phyloP scores from a whole-genome alignment of 2,113 vertebrate genomes.

The Pogonocichla stellata region DNA sequence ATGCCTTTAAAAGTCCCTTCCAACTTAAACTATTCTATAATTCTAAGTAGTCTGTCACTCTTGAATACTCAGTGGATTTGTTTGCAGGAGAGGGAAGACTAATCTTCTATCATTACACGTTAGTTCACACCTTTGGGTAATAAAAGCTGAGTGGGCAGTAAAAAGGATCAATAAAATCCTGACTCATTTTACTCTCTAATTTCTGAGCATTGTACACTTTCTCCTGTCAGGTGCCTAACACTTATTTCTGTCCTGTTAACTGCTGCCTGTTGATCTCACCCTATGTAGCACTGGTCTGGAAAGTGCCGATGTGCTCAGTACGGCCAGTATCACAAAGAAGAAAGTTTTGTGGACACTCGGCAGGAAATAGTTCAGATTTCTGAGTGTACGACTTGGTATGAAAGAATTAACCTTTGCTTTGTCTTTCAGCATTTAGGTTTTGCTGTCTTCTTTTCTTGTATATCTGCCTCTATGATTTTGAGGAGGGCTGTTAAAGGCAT shows the following conservation, averaged over 20 bases:
- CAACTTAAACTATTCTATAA: neutral
- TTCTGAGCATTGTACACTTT: neutral
- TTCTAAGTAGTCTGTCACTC: neutral
- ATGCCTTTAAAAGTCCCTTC: neutral
- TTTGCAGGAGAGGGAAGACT: neutral
- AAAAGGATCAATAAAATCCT: neutral
- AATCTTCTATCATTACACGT: neutral
- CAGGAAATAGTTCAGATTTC: neutral
- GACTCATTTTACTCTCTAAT: neutral
- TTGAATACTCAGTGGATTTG: neutral
- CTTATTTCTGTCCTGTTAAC: neutral
- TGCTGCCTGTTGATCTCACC: neutral
- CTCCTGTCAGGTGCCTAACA: neutral
- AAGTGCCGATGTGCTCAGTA: neutral
- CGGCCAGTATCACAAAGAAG: neutral
- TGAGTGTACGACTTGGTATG: neutral
- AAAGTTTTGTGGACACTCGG: neutral
- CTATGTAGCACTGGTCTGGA: neutral
- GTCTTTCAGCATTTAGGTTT: neutral
- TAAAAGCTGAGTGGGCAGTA: neutral
- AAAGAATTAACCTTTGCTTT: slow-evolving; percentile 33
- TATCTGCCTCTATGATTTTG: neutral
- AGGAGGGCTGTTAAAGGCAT: neutral
- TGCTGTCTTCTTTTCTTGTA: neutral
- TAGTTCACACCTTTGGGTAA: neutral